phyloP scores from a whole-genome alignment of 1,140 invertebrate species.

The Bombus cullumanus region DNA sequence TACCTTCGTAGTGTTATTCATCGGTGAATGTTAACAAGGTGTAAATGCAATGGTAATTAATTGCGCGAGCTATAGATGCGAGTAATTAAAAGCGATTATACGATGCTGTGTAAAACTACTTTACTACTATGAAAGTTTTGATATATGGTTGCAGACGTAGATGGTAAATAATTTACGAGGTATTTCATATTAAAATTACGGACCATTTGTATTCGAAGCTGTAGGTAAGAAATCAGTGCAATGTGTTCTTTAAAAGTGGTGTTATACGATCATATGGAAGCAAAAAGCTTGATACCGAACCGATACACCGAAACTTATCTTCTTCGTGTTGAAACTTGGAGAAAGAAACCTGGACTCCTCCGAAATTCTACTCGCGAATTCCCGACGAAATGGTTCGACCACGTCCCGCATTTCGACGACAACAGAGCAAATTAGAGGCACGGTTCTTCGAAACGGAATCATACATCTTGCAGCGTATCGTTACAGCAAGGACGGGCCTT shows the following conservation, averaged over 20 bases:
- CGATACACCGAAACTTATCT: not conserved
- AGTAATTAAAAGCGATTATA: not conserved
- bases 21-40: not conserved
- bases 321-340: too few relatives aligned
- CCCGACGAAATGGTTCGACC: not conserved
- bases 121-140: too few relatives aligned
- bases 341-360: not conserved
- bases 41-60: not conserved
- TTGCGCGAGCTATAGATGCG: too few relatives aligned
- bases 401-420: slow-evolving; percentile 22
- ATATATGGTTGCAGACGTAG: too few relatives aligned
- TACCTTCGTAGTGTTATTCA: not conserved
- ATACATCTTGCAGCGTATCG: slow-evolving; percentile 24
- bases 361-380: not conserved
- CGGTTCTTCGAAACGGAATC: slow-evolving; percentile 23
- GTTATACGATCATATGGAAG: not conserved
- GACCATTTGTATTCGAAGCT: not conserved
- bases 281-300: not conserved
- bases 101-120: too few relatives aligned
- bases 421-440: slow-evolving; percentile 39
- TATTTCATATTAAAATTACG: not conserved
- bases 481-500: slow-evolving; percentile 25
- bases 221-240: not conserved
- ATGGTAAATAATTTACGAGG: too few relatives aligned
- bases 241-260: not conserved